phyloP scores from a whole-genome alignment of 2,797 vertebrate species.

The Glossophaga mutica region DNA sequence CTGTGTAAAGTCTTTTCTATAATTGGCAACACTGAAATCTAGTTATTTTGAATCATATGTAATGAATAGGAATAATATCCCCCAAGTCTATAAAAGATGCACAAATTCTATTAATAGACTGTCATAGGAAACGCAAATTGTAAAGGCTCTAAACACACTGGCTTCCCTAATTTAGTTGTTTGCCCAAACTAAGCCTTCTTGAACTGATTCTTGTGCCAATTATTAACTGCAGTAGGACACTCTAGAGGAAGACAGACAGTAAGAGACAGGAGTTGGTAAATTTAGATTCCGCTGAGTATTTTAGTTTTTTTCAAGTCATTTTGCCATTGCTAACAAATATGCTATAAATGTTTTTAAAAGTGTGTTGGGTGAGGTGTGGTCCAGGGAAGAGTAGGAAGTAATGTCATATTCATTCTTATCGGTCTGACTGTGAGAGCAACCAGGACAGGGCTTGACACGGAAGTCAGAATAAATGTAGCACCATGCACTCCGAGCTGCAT shows the following conservation, averaged over 20 bases:
- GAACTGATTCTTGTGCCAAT: background rate
- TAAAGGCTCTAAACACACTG: background rate
- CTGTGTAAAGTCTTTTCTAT: background rate
- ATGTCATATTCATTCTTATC: background rate
- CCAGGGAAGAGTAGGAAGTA: background rate
- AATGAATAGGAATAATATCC: background rate
- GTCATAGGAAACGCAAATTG: background rate
- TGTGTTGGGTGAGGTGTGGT: background rate
- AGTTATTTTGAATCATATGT: background rate
- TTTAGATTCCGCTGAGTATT: background rate
- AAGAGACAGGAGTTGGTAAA: background rate
- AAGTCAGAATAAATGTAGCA: background rate
- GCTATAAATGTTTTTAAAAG: background rate
- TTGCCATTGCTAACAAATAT: background rate
- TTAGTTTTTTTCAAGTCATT: background rate
- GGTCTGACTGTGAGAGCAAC: background rate
- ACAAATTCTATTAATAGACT: background rate
- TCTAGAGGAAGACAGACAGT: background rate
- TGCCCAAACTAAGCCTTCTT: background rate
- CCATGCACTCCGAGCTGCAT: background rate
- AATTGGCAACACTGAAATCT: background rate
- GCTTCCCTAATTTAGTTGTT: background rate
- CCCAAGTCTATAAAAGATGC: background rate
- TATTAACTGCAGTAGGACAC: background rate
- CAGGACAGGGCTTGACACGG: background rate